Percentiles rank a stretch among this genome's conserved stretches.
Evolutionary conservation across 92 coral and sea anemone species (phyloP).

Genomic region (Epizoanthus stellaris): DNA sequence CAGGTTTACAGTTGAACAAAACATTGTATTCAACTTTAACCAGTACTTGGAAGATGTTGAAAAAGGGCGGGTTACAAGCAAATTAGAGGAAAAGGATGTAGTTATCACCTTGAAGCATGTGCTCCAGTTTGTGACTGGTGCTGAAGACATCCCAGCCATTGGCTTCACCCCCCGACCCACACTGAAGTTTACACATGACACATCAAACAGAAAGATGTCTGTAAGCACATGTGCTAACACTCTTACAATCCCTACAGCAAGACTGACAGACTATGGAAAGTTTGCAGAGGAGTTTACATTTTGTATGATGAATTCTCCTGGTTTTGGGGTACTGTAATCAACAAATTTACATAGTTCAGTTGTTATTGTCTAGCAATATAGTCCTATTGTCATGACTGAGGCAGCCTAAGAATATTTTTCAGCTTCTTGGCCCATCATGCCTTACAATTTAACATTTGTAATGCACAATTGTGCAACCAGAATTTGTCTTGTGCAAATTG

Average conservation of each 20-base stretch:
- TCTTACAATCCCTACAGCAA: conserved; percentile 57
- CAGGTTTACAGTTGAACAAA: conserved; percentile 44
- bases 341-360: neutral
- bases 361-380: too few relatives aligned
- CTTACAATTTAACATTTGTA: too few relatives aligned
- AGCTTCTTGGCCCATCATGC: too few relatives aligned
- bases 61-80: conserved; percentile 33
- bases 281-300: conserved; percentile 61
- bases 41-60: conserved; percentile 58
- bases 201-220: conserved; percentile 40
- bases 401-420: too few relatives aligned
- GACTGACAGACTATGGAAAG: conserved; percentile 40
- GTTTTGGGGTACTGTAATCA: conserved; percentile 53
- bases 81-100: conserved; percentile 49
- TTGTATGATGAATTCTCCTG: conserved; percentile 63
- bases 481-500: too few relatives aligned
- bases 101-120: conserved; percentile 47
- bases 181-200: conserved; percentile 41
- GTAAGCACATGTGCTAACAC: conserved; percentile 59
- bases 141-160: conserved; percentile 59
- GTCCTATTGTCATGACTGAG: too few relatives aligned
- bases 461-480: too few relatives aligned
- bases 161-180: conserved; percentile 67
- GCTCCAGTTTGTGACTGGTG: conserved; percentile 68
- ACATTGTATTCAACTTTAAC: conserved; percentile 42